phyloP scores from a whole-genome alignment of 2,797 vertebrate genomes.

The Sebastes matsubarae region DNA sequence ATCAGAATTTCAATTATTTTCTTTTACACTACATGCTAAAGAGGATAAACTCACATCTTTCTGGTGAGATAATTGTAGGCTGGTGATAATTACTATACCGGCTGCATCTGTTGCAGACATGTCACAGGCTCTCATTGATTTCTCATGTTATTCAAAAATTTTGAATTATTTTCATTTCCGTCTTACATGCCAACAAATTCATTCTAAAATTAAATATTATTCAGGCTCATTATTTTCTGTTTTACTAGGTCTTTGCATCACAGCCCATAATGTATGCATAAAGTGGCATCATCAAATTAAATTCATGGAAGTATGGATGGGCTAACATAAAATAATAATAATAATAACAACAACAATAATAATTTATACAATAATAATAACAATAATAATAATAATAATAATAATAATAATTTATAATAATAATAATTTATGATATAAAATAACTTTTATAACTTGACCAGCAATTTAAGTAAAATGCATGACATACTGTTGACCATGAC shows the following conservation, averaged over 20 bases:
- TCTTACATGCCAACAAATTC: background rate
- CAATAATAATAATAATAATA: no score
- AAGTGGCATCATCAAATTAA: background rate
- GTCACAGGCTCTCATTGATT: background rate
- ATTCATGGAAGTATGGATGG: background rate
- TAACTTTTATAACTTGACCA: background rate
- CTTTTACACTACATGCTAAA: background rate
- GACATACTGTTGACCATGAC: no score
- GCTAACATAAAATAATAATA: background rate
- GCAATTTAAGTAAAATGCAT: background rate
- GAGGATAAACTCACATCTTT: background rate
- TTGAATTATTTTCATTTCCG: background rate
- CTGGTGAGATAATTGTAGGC: background rate
- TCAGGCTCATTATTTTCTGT: background rate
- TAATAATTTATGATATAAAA: no score
- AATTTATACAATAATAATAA: background rate
- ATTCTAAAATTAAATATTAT: background rate
- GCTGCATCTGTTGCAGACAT: background rate
- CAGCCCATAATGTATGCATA: background rate
- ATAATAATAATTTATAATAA: no score
- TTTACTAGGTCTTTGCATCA: background rate
- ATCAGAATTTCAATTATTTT: background rate
- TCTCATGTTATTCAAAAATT: background rate
- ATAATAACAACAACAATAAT: no score
- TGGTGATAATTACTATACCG: background rate